Conservation (phyloP, 2,888 invertebrate species). For the Dynastes tityus region DNA sequence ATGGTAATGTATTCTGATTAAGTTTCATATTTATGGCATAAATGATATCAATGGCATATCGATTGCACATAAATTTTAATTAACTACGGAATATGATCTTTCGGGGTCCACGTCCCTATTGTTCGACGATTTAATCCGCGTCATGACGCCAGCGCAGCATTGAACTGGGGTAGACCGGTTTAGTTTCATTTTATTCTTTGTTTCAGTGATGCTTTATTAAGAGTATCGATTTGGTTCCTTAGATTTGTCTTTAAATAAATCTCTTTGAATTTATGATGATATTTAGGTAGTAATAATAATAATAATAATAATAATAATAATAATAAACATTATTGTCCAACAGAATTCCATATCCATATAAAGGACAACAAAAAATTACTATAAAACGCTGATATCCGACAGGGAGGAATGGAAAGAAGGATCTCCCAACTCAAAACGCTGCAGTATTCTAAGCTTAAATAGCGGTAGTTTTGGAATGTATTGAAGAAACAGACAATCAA, state of each 20-base stretch:
- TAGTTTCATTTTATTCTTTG: constrained; percentile 4
- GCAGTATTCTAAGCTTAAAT: no score
- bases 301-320: no score
- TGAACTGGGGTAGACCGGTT: constrained; percentile 9
- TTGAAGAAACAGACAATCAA: no score
- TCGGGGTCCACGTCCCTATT: constrained; percentile 2
- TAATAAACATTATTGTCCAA: no score
- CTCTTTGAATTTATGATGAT: no score
- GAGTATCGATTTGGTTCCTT: not conserved
- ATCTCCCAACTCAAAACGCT: no score
- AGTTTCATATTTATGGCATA: not conserved
- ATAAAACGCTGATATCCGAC: no score
- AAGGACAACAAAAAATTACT: no score
- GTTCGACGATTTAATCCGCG: constrained; percentile 29
- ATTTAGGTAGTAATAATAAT: no score
- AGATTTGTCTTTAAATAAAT: not conserved
- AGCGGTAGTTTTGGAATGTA: no score
- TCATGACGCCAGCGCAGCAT: not conserved
- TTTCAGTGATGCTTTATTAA: not conserved
- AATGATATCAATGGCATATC: constrained; percentile 14
- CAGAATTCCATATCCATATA: no score
- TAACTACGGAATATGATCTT: constrained; percentile 24
- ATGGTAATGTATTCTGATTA: not conserved
- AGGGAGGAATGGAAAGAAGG: no score
- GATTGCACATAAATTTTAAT: constrained; percentile 36